phyloP scores from a whole-genome alignment of 2,797 vertebrate genomes.

The Babyrousa celebensis region DNA sequence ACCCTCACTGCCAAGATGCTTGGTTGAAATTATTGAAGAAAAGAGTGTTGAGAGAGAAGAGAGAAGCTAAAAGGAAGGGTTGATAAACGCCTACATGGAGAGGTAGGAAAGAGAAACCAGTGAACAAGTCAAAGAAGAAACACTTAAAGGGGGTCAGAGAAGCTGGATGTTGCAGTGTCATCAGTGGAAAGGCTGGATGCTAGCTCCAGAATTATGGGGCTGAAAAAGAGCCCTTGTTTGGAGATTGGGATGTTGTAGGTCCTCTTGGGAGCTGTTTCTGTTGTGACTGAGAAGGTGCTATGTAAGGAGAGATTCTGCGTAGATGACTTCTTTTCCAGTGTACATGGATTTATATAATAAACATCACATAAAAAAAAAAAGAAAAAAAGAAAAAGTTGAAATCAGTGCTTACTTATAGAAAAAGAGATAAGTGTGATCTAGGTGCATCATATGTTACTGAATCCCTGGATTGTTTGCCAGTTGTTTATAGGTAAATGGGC shows the following conservation, averaged over 20 bases:
- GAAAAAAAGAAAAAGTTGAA: not conserved
- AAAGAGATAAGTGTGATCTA: not conserved
- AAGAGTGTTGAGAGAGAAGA: not conserved
- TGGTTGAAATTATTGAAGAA: constrained; percentile 21
- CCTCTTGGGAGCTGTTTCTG: not conserved
- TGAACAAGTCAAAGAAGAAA: not conserved
- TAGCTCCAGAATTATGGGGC: not conserved
- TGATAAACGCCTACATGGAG: not conserved
- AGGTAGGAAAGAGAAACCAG: not conserved
- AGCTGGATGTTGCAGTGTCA: accelerated
- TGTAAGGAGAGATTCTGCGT: not conserved
- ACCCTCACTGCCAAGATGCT: not conserved
- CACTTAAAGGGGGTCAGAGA: not conserved
- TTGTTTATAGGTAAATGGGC: not conserved
- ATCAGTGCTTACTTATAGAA: not conserved
- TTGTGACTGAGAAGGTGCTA: not conserved
- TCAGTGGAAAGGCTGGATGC: not conserved
- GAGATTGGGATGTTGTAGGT: not conserved
- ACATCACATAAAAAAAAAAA: not conserved
- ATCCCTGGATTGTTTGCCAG: not conserved
- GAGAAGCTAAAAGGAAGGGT: not conserved
- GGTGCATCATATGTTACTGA: not conserved
- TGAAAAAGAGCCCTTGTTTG: not conserved
- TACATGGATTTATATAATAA: not conserved
- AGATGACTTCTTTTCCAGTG: not conserved